Percentiles rank a stretch among this genome's conserved stretches.
Conservation (phyloP, 1,140 invertebrate species). For the Meloidogyne exigua region DNA sequence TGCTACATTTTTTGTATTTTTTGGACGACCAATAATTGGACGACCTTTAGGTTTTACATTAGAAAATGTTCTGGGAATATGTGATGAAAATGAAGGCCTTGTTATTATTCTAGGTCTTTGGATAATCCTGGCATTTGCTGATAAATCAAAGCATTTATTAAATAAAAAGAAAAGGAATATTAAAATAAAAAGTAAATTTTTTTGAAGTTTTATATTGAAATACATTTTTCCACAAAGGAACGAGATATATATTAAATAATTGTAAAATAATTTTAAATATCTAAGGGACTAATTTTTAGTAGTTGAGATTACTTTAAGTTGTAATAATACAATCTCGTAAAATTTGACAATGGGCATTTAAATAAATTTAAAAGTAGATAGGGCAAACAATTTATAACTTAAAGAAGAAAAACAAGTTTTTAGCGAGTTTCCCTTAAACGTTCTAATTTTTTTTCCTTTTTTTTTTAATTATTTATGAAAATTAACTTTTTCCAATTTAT, state of each 20-base stretch:
- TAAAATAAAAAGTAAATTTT: background rate
- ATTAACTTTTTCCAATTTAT: background rate
- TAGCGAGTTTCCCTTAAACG: background rate
- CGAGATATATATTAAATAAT: too few relatives aligned
- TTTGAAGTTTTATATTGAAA: background rate
- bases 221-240: background rate
- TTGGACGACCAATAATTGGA: background rate
- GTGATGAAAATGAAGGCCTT: background rate
- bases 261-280: too few relatives aligned
- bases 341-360: too few relatives aligned
- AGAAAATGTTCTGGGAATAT: background rate
- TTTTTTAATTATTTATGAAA: background rate
- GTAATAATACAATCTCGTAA: too few relatives aligned
- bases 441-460: background rate
- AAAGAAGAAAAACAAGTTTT: background rate
- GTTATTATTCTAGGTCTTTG: background rate
- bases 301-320: too few relatives aligned
- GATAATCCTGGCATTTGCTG: background rate
- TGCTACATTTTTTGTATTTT: background rate
- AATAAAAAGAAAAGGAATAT: background rate
- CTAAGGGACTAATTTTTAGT: too few relatives aligned
- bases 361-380: too few relatives aligned
- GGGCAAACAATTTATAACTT: too few relatives aligned
- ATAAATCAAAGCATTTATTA: background rate
- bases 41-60: background rate